These are phyloP conservation scores for Heliconius himera DNA, from an alignment of 1,140 invertebrate species.

Conservation along the genomic window DNA sequence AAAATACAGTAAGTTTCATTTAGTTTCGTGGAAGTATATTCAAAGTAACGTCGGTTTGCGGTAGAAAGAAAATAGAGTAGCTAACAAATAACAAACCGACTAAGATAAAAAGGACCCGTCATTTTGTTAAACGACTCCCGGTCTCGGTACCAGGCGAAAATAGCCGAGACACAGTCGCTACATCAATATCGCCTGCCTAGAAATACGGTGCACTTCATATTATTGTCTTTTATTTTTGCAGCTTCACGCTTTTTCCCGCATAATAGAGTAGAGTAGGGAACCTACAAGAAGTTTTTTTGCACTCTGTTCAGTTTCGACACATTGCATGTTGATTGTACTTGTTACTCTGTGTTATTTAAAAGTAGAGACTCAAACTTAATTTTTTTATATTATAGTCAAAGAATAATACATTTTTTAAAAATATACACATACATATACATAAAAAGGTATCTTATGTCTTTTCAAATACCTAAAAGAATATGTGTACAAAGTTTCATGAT, in stretches of 20 bases:
- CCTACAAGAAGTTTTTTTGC: no score
- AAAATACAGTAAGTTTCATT: slow-evolving; percentile 53
- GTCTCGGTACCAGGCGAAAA: slow-evolving; percentile 31
- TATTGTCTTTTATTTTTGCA: slow-evolving; percentile 15
- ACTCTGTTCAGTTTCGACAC: no score
- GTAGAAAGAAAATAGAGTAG: slow-evolving; percentile 65
- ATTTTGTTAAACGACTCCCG: slow-evolving; percentile 51
- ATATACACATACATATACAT: no score
- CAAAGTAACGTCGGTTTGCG: slow-evolving; percentile 69
- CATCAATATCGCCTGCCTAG: slow-evolving; percentile 29
- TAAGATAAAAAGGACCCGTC: slow-evolving; percentile 53
- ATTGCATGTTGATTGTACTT: no score
- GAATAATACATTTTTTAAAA: no score
- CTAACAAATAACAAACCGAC: slow-evolving; percentile 61
- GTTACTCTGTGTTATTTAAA: no score
- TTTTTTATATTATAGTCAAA: no score
- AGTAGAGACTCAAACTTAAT: no score
- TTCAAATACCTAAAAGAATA: no score
- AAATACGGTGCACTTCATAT: slow-evolving; percentile 28
- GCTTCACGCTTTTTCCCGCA: no score
- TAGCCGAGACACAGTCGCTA: slow-evolving; percentile 29
- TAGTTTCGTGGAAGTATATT: slow-evolving; percentile 67
- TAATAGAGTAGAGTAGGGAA: slow-evolving; percentile 25
- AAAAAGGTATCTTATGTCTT: neutral
- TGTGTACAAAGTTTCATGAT: no score